Evolutionary conservation across 64 coral and sea anemone genomes (phyloP).

Genomic region (Cladopsammia gracilis): DNA sequence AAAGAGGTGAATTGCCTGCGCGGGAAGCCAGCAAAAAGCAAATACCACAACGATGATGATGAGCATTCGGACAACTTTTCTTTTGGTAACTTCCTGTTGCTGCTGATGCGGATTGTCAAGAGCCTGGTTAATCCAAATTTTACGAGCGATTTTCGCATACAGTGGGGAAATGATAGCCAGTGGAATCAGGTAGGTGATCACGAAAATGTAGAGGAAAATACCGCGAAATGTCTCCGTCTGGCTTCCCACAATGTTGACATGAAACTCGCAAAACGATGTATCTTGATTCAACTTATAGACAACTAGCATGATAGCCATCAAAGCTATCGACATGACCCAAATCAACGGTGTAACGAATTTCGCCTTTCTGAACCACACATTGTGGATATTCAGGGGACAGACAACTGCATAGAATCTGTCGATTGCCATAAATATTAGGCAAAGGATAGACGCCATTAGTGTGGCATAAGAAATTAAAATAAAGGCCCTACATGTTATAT

Average conservation of each 20-base stretch:
- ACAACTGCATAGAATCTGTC: slow-evolving; percentile 52
- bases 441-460: slow-evolving; percentile 30
- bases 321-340: slow-evolving; percentile 22
- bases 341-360: slow-evolving; percentile 18
- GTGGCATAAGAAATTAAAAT: not conserved
- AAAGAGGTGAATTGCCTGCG: slow-evolving; percentile 12
- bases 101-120: not conserved
- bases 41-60: slow-evolving; percentile 37
- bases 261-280: not conserved
- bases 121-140: slow-evolving; percentile 42
- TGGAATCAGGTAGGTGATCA: slow-evolving; percentile 33
- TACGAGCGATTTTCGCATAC: slow-evolving; percentile 33
- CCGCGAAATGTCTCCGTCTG: not conserved
- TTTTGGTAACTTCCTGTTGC: not conserved
- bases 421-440: slow-evolving; percentile 1
- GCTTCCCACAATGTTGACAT: not conserved
- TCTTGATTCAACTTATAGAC: not conserved
- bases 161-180: slow-evolving; percentile 28
- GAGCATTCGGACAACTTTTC: slow-evolving; percentile 52
- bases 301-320: slow-evolving; percentile 11
- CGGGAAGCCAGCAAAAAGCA: slow-evolving; percentile 58
- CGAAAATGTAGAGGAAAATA: slow-evolving; percentile 15
- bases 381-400: not conserved
- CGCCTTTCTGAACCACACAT: slow-evolving; percentile 34
- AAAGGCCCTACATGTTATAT: slow-evolving; percentile 10